Evolutionary conservation across 1,140 invertebrate genomes (phyloP), one percentile per base, ranked within the genome.

Genomic region (Aethina tumida): DNA sequence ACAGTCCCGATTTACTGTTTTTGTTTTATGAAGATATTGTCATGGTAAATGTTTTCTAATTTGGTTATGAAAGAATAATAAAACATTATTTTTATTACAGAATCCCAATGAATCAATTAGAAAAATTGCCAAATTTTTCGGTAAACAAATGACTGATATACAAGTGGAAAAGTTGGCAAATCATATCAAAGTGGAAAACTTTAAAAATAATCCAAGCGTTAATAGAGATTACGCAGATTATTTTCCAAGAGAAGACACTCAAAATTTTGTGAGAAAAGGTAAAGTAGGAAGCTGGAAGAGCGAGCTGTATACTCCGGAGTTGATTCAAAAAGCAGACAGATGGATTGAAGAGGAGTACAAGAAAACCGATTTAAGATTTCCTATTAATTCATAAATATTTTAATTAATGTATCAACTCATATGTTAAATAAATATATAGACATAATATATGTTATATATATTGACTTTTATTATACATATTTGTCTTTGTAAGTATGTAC

Each of bases 151-250:
- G 4, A 66, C 53, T 2, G 54, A 67, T 0, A 65, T 68, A 4
- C 50, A 79, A 49, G 47, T 81, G 0, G 34, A 50, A 1, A 60
- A 63, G 25, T 59, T 84, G 2, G 59, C 60, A 2, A 57, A 76
- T 16, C 74, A 83, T 50, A 66, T 83, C 13, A 68, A 71, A 47
- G 81, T 88, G 45, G 63, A 74, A 12, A 78, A 72, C 47, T 85
- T 87, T 56, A 79, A 77, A 36, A 67, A 71, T 5, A 86, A 86
- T 62, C 64, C 17, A 13, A 73, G 74, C 9, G 70, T 82, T 0
- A 82, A 82, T 57, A 71, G 63, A 37, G 67, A 74, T 21, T 65
- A 75, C 37, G 68, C 73, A 12, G 67, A 72, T 80, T 4, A 53
- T 75, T 2, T 53, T 66, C 19, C 26, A 5, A 47, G 62, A 5